Base-by-base conservation (phyloP, 1,140 invertebrate genomes). In the Aporrectodea caliginosa region DNA sequence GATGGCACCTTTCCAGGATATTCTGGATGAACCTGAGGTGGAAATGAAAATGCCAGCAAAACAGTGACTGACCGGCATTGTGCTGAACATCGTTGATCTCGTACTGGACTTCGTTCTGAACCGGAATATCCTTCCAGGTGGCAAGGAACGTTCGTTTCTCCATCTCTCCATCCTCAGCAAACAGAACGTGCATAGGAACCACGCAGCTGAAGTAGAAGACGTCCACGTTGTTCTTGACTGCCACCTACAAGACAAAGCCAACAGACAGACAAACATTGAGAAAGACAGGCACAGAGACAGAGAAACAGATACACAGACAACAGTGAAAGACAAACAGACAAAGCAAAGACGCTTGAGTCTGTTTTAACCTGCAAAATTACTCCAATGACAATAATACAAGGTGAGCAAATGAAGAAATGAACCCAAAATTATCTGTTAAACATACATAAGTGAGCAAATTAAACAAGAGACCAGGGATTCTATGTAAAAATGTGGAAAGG, bases 111-210 rank as follows among this genome's bases (percentile, higher is more conserved):
- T 99, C 98, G 90, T 99, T 99, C 81, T 96, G 94, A 27, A 97
- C 93, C 16, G 98, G 98, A 87, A 99, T 99, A 83, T 99, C 98
- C 90, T 99, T 98, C 98, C 98, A 99, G 1, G 97, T 98, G 43
- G 95, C 93, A 35, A 99, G 90, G 89, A 99, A 99, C 1, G 98
- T 93, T 78, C 95, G 91, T 87, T 99, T 99, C 85, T 99, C 98
- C 90, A 99, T 93, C 85, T 97, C 94, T 0, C 98, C 98, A 90
- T 99, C 97, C 87, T 99, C 97, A 0, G 92, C 91, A 88, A 99
- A 99, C 80, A 97, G 92, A 0, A 96, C 92, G 88, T 98, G 93
- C 86, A 97, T 94, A 27, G 97, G 97, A 31, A 99, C 93, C 31
- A 95, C 87, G 84, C 94, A 95, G 70, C 96, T 96, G 90, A 98